Conservation (phyloP, 2,888 invertebrate genomes). For the Lamproptera curius region DNA sequence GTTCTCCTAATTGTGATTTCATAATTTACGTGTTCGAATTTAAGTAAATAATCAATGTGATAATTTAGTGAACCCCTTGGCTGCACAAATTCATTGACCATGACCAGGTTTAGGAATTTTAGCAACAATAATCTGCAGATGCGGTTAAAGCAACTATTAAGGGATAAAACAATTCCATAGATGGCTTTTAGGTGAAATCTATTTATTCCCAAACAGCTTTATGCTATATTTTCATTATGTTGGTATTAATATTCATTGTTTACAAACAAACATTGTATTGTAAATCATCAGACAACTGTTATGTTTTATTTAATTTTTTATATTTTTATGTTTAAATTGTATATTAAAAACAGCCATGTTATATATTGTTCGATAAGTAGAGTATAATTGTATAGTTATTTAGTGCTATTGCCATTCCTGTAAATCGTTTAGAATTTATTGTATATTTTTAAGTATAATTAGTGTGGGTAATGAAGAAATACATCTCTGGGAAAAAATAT, state of each 20-base stretch:
- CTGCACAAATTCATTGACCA: constrained; percentile 32
- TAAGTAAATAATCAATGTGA: constrained; percentile 58
- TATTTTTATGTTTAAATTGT: constrained; percentile 20
- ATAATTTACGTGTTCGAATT: constrained; percentile 47
- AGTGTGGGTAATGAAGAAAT: background rate
- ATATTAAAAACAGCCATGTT: constrained; percentile 15
- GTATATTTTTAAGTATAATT: constrained; percentile 17
- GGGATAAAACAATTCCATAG: no score
- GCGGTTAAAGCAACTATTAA: no score
- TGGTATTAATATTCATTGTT: background rate
- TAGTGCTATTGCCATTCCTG: constrained; percentile 30
- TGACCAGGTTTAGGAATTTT: no score
- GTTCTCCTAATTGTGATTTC: constrained; percentile 57
- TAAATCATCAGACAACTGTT: constrained; percentile 13
- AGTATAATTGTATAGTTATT: constrained; percentile 10
- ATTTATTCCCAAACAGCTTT: no score
- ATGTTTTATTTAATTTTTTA: constrained; percentile 22
- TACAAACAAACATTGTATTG: no score
- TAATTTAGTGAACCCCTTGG: constrained; percentile 40
- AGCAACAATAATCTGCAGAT: no score
- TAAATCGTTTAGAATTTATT: constrained; percentile 1
- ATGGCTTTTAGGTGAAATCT: no score
- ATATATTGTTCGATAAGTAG: constrained; percentile 11
- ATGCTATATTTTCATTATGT: no score
- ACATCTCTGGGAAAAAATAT: no score